These are phyloP conservation scores for Australoheros facetus DNA, from an alignment of 2,797 vertebrate genomes.

Conservation along the genomic window DNA sequence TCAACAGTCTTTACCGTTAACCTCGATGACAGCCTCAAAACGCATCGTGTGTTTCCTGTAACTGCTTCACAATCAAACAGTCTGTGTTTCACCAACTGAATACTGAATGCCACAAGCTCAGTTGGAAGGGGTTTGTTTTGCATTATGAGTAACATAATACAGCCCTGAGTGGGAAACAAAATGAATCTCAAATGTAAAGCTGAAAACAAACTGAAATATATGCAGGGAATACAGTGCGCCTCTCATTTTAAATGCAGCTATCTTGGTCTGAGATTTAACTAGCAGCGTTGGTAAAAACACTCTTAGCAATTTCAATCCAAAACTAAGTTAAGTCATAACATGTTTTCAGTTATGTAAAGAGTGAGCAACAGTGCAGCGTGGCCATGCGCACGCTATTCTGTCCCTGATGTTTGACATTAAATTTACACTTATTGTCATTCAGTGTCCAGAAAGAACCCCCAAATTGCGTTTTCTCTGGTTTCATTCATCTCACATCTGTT, in stretches of 20 bases:
- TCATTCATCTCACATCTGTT: slow-evolving; percentile 41
- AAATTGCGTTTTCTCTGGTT: slow-evolving; percentile 51
- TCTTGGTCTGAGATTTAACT: slow-evolving; percentile 16
- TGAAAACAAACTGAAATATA: not conserved
- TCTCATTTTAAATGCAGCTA: not conserved
- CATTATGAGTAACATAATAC: slow-evolving; percentile 3
- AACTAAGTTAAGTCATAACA: not conserved
- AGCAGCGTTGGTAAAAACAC: slow-evolving; percentile 7
- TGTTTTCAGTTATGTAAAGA: slow-evolving; percentile 15
- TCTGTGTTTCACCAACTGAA: not conserved
- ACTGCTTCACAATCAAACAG: not conserved
- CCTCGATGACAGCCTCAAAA: not conserved
- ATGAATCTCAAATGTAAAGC: not conserved
- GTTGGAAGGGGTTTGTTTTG: not conserved
- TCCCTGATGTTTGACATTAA: slow-evolving; percentile 12
- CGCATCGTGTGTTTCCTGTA: not conserved
- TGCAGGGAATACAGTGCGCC: not conserved
- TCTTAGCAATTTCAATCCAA: not conserved
- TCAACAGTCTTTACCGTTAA: not conserved
- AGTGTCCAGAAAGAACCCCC: slow-evolving; percentile 51
- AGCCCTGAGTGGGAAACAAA: not conserved
- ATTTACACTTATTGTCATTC: slow-evolving; percentile 55
- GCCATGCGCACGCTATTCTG: not conserved
- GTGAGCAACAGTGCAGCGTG: not conserved
- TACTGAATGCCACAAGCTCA: not conserved